These are phyloP conservation scores for Campoplex capitator DNA, from an alignment of 2,888 invertebrate species.

Conservation along the genomic window DNA sequence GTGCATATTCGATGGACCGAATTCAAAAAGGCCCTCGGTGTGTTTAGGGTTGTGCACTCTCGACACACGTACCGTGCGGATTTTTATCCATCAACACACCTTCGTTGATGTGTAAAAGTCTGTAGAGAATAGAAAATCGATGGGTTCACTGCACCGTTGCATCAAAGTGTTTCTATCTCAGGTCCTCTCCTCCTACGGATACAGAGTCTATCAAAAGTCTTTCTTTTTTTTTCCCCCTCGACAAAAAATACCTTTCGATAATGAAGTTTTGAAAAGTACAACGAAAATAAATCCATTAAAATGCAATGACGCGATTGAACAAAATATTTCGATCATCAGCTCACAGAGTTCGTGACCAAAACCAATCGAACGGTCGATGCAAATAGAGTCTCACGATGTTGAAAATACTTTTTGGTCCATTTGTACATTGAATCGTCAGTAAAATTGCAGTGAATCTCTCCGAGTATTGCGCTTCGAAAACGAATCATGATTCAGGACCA, in stretches of 20 bases:
- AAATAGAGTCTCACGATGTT: too few species aligned
- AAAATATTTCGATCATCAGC: too few species aligned
- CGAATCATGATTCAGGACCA: too few species aligned
- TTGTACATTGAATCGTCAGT: too few species aligned
- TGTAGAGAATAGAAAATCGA: constrained; percentile 5
- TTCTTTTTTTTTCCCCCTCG: not conserved
- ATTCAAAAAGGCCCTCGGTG: not conserved
- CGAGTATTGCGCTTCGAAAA: too few species aligned
- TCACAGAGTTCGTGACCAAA: not conserved
- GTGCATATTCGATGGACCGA: constrained; percentile 8
- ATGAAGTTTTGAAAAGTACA: not conserved
- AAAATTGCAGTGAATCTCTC: too few species aligned
- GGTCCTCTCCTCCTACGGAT: too few species aligned
- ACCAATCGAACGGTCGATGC: not conserved
- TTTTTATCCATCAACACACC: not conserved
- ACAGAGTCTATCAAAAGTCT: not conserved
- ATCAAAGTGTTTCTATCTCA: constrained; percentile 41
- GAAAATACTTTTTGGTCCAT: too few species aligned
- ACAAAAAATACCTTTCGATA: not conserved
- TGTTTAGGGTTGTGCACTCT: not conserved
- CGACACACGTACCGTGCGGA: not conserved
- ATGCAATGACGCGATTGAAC: not conserved
- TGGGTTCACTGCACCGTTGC: constrained; percentile 31
- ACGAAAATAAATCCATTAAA: too few species aligned
- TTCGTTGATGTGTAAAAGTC: not conserved